A percentile compares a stretch with the other conserved stretches of the same genome.
Evolutionary conservation across 2,113 vertebrate genomes (phyloP).

Genomic region (Hystrix cristata): DNA sequence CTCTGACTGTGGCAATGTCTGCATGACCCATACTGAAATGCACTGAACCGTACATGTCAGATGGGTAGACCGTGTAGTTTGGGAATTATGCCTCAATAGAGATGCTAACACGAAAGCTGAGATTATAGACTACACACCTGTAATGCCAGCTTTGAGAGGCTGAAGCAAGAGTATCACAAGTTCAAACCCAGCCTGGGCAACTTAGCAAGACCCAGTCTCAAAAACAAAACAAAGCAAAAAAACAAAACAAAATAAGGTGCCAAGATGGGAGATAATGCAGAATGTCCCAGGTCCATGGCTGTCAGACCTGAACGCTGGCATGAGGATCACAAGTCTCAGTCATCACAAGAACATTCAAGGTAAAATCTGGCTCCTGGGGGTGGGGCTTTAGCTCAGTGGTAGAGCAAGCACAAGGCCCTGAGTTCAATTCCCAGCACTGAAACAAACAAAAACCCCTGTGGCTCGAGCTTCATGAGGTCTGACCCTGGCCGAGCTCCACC

Average conservation of each 20-base stretch:
- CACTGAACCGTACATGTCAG: not conserved
- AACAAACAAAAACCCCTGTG: not conserved
- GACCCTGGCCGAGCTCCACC: not conserved
- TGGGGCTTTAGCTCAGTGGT: too few species aligned
- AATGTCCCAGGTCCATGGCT: not conserved
- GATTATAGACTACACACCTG: not conserved
- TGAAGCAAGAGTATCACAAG: not conserved
- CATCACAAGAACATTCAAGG: not conserved
- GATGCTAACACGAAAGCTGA: not conserved
- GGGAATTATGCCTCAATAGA: not conserved
- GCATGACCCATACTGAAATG: not conserved
- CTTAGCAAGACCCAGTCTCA: not conserved
- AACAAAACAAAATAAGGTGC: not conserved
- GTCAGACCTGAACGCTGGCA: not conserved
- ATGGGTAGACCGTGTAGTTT: not conserved
- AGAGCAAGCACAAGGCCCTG: too few species aligned
- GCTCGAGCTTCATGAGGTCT: rapidly evolving
- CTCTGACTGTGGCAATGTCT: not conserved
- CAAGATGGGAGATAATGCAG: not conserved
- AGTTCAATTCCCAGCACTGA: too few species aligned
- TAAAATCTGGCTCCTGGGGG: not conserved
- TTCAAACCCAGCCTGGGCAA: not conserved
- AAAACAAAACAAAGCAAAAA: not conserved
- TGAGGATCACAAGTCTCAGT: too few species aligned
- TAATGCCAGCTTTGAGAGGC: not conserved